Evolutionary conservation across 2,113 vertebrate species (phyloP), one percentile per base, ranked within the genome.

Genomic region (Origma solitaria): DNA sequence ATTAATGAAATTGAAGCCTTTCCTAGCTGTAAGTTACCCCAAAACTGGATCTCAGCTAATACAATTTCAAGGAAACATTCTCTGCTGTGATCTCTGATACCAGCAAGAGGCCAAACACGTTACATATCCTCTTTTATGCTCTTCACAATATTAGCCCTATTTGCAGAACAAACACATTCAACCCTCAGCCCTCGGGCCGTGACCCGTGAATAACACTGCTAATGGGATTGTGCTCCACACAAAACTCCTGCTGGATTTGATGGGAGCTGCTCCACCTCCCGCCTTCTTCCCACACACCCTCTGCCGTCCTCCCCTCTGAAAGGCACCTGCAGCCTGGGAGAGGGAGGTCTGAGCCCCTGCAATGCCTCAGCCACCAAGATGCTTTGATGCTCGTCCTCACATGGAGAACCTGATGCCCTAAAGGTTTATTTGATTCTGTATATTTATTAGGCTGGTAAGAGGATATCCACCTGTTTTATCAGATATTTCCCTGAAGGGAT

Each of bases 161-260:
- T 82, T 95, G 49, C 84, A 91, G 90, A 91, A 85, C 83, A 83
- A 94, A 92, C 81, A 92, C 62, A 70, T 40, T 37, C 51, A 81
- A 22, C 87, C 51, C 90, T 68, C 17, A 35, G 73, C 51, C 92
- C 47, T n/a, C 7, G 35, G 79, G 93, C 92, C 2, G 1, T 90
- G 86, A 96, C 90, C 92, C 16, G 4, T 85, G 86, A 84, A 56
- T 71, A 87, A 68, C 38, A 22, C 33, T 13, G 42, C 56, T 75
- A 82, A 71, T 56, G 47, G 73, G 81, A 92, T 16, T 89, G 90
- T 2, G 1, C 47, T 61, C 11, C 3, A 16, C 51, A 71, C 61
- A 82, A 42, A 96, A 44, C 73, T 81, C 47, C 60, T 3, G 13
- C 17, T 33, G 69, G 53, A 38, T 78, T 20, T 23, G 42, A 33